Evolutionary conservation across 2,113 vertebrate species (phyloP).

Genomic region (Tinamus guttatus): DNA sequence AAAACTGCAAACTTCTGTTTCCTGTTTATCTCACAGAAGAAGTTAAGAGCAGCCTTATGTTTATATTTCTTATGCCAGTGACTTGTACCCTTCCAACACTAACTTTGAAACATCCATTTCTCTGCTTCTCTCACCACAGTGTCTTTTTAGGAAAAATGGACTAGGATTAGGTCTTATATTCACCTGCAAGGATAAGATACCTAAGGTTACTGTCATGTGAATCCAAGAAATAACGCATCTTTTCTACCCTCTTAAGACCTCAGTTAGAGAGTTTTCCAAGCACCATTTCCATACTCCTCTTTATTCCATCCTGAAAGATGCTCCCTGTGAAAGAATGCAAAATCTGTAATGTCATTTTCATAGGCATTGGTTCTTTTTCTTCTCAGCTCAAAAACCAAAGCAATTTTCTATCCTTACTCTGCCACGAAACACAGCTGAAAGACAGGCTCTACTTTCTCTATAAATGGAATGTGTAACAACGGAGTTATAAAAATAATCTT

Average conservation of each 20-base stretch:
- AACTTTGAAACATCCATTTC: not conserved
- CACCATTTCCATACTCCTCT: not conserved
- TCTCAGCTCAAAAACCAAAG: not conserved
- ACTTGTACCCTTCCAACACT: not conserved
- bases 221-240: not conserved
- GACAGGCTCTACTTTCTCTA: not conserved
- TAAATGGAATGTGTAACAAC: not conserved
- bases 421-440: not conserved
- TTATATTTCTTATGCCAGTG: not conserved
- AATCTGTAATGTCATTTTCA: not conserved
- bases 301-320: not conserved
- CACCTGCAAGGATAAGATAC: not conserved
- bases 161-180: not conserved
- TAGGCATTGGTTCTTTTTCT: not conserved
- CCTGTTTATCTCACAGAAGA: not conserved
- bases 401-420: not conserved
- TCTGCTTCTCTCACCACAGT: not conserved
- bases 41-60: not conserved
- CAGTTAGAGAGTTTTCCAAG: not conserved
- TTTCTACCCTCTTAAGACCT: not conserved
- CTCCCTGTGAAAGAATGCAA: not conserved
- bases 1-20: not conserved
- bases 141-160: not conserved
- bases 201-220: accelerated
- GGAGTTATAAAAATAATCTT: not conserved